phyloP scores from a whole-genome alignment of 2,888 invertebrate species.

The Scaptomyza polygonia region DNA sequence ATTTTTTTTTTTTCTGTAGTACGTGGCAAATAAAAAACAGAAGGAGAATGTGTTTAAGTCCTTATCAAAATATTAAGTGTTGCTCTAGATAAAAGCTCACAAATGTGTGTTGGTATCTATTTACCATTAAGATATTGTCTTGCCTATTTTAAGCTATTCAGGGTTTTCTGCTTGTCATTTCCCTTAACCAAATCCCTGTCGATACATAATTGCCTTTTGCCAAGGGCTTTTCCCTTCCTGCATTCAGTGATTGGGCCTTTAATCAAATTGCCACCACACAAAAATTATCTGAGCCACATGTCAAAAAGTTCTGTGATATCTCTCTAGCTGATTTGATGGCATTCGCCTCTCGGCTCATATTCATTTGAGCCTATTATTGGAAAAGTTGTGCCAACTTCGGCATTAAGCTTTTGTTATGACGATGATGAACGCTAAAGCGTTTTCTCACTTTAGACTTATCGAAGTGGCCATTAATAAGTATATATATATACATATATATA shows the following conservation, averaged over 20 bases:
- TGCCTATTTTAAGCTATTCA: slow-evolving; percentile 18
- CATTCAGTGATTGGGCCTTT: slow-evolving; percentile 51
- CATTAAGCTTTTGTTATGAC: slow-evolving; percentile 76
- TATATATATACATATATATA: slow-evolving; percentile 24
- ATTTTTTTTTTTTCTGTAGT: no score
- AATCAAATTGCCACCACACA: slow-evolving; percentile 58
- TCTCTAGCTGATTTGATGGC: slow-evolving; percentile 36
- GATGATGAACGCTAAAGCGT: slow-evolving; percentile 49
- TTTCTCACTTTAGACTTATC: slow-evolving; percentile 62
- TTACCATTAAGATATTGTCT: slow-evolving; percentile 2
- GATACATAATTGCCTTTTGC: slow-evolving; percentile 46
- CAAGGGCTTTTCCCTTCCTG: not conserved
- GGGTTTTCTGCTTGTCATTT: slow-evolving; percentile 38
- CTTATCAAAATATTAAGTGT: not conserved
- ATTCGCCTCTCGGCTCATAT: slow-evolving; percentile 51
- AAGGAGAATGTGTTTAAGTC: no score
- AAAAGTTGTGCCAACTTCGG: slow-evolving; percentile 69
- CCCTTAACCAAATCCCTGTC: slow-evolving; percentile 34
- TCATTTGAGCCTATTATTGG: slow-evolving; percentile 78
- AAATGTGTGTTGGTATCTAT: not conserved
- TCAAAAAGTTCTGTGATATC: slow-evolving; percentile 56
- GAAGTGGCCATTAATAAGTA: slow-evolving; percentile 73
- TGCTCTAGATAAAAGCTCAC: not conserved
- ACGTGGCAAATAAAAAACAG: no score
- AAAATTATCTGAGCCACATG: slow-evolving; percentile 61